Conservation (phyloP, 2,888 invertebrate species). For the Merodon equestris region DNA sequence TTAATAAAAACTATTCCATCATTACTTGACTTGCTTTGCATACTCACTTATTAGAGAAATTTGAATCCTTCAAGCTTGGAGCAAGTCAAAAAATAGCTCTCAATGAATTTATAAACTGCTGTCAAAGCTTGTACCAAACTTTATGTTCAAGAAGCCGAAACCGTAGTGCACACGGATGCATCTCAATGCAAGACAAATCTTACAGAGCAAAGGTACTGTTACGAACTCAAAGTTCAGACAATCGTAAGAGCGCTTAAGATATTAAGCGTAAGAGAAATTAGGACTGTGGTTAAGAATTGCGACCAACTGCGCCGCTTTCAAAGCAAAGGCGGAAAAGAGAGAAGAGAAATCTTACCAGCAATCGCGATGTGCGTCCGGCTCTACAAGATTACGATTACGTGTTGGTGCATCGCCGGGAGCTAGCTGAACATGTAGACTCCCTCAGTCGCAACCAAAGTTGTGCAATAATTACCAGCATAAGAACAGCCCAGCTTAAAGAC, state of each 20-base stretch:
- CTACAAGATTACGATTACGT: background rate
- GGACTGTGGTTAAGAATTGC: background rate
- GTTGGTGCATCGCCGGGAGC: background rate
- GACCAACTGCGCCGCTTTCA: background rate
- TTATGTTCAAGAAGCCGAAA: conserved; percentile 9
- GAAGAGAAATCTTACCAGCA: background rate
- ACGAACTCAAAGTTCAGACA: background rate
- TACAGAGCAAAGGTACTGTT: background rate
- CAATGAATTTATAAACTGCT: conserved; percentile 1
- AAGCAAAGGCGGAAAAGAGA: background rate
- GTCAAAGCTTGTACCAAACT: conserved; percentile 1
- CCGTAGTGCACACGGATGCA: conserved; percentile 3
- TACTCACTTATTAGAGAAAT: background rate
- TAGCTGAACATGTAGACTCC: background rate
- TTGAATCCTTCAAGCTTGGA: conserved; percentile 1
- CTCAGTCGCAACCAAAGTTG: background rate
- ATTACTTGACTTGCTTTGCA: background rate
- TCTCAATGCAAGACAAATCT: conserved; percentile 6
- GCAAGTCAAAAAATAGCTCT: conserved; percentile 6
- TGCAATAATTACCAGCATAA: background rate
- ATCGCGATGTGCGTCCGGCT: background rate
- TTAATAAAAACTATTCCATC: background rate
- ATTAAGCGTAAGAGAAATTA: background rate
- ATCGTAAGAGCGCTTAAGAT: conserved; percentile 3
- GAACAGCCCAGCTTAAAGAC: no score